Evolutionary conservation across 2,797 vertebrate species (phyloP).

Genomic region (Lates japonicus): DNA sequence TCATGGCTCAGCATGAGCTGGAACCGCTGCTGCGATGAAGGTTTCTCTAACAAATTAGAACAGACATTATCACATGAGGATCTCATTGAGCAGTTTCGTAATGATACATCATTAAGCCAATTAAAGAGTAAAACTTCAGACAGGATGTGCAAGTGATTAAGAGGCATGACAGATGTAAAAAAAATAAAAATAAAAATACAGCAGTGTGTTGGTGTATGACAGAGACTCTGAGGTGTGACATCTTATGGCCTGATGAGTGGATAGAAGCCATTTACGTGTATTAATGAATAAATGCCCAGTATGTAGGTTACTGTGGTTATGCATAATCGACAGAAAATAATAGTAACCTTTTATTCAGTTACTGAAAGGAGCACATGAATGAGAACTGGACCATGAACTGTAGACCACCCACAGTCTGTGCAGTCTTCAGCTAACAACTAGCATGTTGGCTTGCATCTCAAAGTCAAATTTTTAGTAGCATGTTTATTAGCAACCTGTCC

Average conservation of each 20-base stretch:
- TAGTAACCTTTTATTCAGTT: neutral
- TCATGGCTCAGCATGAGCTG: constrained; percentile 56
- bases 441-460: constrained; percentile 28
- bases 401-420: neutral
- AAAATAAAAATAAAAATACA: neutral
- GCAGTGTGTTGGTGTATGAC: neutral
- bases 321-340: neutral
- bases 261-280: neutral
- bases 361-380: neutral
- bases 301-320: neutral
- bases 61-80: constrained; percentile 69
- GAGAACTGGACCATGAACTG: neutral
- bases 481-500: constrained; percentile 47
- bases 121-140: constrained; percentile 59
- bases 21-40: constrained; percentile 57
- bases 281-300: neutral
- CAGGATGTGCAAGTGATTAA: constrained; percentile 35
- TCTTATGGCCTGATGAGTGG: neutral
- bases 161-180: neutral
- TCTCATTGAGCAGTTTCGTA: constrained; percentile 58
- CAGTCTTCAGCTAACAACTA: neutral
- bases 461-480: constrained; percentile 32
- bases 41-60: constrained; percentile 64
- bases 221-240: neutral
- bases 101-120: constrained; percentile 71